These are phyloP conservation scores for Struthio camelus DNA, from an alignment of 2,113 vertebrate genomes.

Conservation along the genomic window DNA sequence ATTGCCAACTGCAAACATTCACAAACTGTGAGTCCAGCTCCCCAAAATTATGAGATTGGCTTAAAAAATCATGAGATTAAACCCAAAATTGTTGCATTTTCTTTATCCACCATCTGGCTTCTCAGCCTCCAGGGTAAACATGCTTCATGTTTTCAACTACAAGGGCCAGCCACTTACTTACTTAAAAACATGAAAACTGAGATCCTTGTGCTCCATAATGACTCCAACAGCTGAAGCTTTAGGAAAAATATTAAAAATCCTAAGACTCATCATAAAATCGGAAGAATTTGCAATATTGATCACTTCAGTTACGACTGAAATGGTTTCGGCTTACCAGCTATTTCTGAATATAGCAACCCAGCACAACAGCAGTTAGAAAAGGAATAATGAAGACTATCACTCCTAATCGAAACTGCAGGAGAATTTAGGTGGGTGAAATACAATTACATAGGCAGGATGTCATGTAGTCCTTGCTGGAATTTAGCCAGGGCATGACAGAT, in stretches of 20 bases:
- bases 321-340: not conserved
- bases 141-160: slow-evolving; percentile 36
- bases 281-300: slow-evolving; percentile 11
- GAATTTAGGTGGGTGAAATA: not conserved
- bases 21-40: slow-evolving; percentile 34
- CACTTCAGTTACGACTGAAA: not conserved
- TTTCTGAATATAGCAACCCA: not conserved
- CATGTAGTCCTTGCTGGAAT: slow-evolving; percentile 4
- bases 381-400: not conserved
- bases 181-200: slow-evolving; percentile 34
- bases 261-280: not conserved
- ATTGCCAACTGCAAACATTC: slow-evolving; percentile 42
- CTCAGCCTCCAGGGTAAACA: slow-evolving; percentile 59
- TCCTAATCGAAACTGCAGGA: not conserved
- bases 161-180: slow-evolving; percentile 52
- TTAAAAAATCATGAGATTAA: slow-evolving; percentile 64
- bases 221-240: slow-evolving; percentile 6
- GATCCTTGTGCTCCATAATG: slow-evolving; percentile 7
- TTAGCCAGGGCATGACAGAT: slow-evolving; percentile 24
- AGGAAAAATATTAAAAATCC: not conserved
- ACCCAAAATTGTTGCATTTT: slow-evolving; percentile 62
- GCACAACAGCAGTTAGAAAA: not conserved
- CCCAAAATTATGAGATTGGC: slow-evolving; percentile 63
- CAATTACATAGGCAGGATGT: not conserved
- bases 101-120: slow-evolving; percentile 68